Evolutionary conservation across 92 coral and sea anemone genomes (phyloP).

Genomic region (Zoanthus solanderi): DNA sequence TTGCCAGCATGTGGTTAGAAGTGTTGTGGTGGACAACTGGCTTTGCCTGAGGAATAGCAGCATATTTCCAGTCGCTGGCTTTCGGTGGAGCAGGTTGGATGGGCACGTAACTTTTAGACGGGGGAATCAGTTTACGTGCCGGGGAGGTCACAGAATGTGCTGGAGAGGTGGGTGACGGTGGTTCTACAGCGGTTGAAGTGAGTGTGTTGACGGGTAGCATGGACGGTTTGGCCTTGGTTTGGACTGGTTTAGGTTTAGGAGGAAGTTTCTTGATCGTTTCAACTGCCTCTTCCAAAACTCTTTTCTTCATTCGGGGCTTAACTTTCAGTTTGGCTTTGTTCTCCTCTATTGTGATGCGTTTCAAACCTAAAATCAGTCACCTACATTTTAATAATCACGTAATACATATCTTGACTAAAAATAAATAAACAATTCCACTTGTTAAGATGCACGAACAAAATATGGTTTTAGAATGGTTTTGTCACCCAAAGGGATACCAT

Average conservation of each 20-base stretch:
- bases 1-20: conserved; percentile 90
- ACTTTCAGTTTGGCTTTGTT: conserved; percentile 78
- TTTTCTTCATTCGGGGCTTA: conserved; percentile 77
- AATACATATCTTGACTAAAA: no score
- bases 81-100: conserved; percentile 74
- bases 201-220: conserved; percentile 79
- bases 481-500: no score
- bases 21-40: conserved; percentile 71
- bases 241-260: conserved; percentile 74
- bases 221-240: conserved; percentile 75
- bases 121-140: conserved; percentile 94
- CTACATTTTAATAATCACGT: no score
- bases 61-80: conserved; percentile 89
- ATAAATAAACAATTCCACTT: no score
- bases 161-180: conserved; percentile 86
- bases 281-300: conserved; percentile 84
- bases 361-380: conserved; percentile 66
- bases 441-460: no score
- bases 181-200: conserved; percentile 62
- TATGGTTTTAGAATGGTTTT: no score
- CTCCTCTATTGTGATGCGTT: conserved; percentile 72
- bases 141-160: conserved; percentile 87
- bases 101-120: conserved; percentile 79
- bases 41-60: conserved; percentile 89
- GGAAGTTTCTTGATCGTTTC: conserved; percentile 84